Evolutionary conservation across 2,797 vertebrate genomes (phyloP).

Genomic region (Lindbergichthys nudifrons): DNA sequence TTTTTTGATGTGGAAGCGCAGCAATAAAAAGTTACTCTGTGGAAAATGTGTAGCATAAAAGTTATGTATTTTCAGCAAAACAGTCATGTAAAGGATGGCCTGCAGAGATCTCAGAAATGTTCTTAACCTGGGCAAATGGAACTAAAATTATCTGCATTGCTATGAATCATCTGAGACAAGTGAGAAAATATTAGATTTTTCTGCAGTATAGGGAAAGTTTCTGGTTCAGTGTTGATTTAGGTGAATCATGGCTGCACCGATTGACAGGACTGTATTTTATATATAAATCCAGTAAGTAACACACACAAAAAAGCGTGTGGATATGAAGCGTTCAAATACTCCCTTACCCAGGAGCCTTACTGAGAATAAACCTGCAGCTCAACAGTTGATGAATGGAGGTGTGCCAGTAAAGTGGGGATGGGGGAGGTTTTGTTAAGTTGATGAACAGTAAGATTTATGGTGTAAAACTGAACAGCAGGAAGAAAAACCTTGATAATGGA

Average conservation of each 20-base stretch:
- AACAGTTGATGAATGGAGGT: constrained; percentile 54
- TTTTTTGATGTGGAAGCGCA: background rate
- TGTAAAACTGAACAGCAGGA: constrained; percentile 35
- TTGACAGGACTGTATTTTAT: constrained; percentile 1
- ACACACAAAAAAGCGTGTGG: constrained; percentile 25
- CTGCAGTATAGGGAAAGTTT: constrained; percentile 21
- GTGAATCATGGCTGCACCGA: constrained; percentile 17
- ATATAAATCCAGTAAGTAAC: constrained; percentile 16
- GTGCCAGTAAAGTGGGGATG: constrained; percentile 25
- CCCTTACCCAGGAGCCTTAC: constrained; percentile 18
- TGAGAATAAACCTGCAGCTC: constrained; percentile 51
- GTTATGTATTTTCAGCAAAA: background rate
- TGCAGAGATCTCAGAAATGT: background rate
- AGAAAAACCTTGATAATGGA: constrained; percentile 28
- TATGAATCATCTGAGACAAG: background rate
- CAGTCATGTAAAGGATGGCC: background rate
- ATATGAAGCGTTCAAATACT: constrained; percentile 31
- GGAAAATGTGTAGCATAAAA: background rate
- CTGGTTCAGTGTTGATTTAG: constrained; percentile 1
- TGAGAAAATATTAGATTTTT: background rate
- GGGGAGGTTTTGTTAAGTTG: constrained; percentile 27
- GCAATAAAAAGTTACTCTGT: background rate
- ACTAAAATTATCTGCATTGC: background rate
- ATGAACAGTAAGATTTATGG: constrained; percentile 28
- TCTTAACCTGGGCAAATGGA: background rate